phyloP scores from a whole-genome alignment of 1,140 invertebrate species.

The Drosophila sp. region DNA sequence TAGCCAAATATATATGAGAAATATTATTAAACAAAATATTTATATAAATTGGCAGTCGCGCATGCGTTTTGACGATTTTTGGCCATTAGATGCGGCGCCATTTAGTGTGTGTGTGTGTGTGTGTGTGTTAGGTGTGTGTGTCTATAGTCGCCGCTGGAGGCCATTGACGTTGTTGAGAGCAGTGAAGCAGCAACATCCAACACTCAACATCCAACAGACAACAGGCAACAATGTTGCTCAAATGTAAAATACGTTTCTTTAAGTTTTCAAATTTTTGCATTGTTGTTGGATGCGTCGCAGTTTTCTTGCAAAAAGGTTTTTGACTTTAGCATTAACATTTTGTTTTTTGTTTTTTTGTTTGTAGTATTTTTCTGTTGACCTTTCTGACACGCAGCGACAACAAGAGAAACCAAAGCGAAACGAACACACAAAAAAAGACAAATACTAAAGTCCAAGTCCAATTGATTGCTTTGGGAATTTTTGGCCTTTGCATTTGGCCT shows the following conservation, averaged over 20 bases:
- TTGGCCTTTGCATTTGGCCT: constrained; percentile 19
- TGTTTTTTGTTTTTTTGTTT: constrained; percentile 42
- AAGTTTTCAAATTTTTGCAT: constrained; percentile 13
- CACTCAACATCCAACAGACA: background rate
- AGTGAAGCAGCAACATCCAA: constrained; percentile 41
- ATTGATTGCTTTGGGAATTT: constrained; percentile 28
- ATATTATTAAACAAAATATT: background rate
- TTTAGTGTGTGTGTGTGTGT: constrained; percentile 11
- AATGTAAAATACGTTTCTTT: constrained; percentile 62
- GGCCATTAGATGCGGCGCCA: constrained; percentile 38
- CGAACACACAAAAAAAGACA: background rate
- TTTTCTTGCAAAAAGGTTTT: constrained; percentile 14
- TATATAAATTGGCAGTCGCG: constrained; percentile 35
- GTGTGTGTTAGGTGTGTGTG: constrained; percentile 14
- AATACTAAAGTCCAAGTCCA: constrained; percentile 8
- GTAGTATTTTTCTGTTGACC: constrained; percentile 36
- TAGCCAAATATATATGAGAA: constrained; percentile 30
- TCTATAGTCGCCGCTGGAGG: constrained; percentile 40
- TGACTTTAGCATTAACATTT: constrained; percentile 19
- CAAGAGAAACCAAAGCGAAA: constrained; percentile 19
- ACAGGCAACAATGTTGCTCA: constrained; percentile 41
- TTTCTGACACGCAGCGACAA: constrained; percentile 42
- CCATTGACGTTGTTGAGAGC: constrained; percentile 49
- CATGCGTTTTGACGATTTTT: constrained; percentile 45
- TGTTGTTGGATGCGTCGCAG: constrained; percentile 55